Conservation (phyloP, 2,888 invertebrate species). For the Girardia tigrina region DNA sequence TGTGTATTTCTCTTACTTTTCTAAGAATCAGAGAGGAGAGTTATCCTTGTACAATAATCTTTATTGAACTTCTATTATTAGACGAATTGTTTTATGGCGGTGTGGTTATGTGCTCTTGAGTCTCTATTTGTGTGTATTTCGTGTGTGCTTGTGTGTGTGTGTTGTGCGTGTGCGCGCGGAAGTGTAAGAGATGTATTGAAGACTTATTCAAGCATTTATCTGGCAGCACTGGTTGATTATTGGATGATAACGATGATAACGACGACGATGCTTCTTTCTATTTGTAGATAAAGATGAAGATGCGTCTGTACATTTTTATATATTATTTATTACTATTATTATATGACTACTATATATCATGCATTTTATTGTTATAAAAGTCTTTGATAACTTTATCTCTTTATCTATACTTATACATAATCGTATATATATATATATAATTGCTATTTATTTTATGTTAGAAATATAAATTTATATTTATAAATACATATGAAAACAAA, state of each 20-base stretch:
- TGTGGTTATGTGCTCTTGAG: no score
- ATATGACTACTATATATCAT: not conserved
- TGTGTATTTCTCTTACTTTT: slow-evolving; percentile 16
- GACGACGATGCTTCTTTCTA: no score
- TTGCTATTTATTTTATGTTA: no score
- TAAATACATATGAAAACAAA: not conserved
- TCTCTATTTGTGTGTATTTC: not conserved
- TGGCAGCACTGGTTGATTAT: slow-evolving; percentile 6
- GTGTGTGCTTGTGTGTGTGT: not conserved
- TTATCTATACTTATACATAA: not conserved
- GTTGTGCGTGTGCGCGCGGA: not conserved
- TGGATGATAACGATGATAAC: not conserved
- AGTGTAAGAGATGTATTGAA: not conserved
- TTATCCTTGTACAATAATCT: no score
- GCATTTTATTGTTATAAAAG: slow-evolving; percentile 16
- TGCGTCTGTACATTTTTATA: no score
- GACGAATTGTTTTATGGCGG: no score
- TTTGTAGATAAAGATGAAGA: not conserved
- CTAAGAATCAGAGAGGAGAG: not conserved
- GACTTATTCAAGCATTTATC: slow-evolving; percentile 5
- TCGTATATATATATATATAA: no score
- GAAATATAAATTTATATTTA: not conserved
- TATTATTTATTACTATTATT: no score
- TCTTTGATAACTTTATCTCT: slow-evolving; percentile 15
- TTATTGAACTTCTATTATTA: no score